These are phyloP conservation scores for Amphilophus citrinellus DNA, from an alignment of 2,113 vertebrate species.

Conservation along the genomic window DNA sequence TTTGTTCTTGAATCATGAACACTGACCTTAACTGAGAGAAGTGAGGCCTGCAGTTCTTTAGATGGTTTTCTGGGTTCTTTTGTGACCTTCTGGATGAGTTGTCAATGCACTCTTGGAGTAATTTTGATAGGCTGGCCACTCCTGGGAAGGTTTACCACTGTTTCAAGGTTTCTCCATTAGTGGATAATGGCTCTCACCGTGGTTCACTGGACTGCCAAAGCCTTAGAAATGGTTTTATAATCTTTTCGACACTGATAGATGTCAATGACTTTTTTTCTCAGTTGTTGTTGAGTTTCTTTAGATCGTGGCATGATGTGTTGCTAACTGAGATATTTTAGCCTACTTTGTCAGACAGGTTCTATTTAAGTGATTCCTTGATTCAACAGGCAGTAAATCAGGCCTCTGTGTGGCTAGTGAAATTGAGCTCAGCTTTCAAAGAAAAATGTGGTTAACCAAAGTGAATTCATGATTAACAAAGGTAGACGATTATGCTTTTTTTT, in stretches of 20 bases:
- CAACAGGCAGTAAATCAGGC: no score
- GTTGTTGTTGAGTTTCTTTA: background rate
- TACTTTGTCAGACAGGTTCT: background rate
- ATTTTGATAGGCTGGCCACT: background rate
- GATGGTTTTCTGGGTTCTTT: background rate
- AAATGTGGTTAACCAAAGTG: no score
- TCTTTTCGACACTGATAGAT: no score
- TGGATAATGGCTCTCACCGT: no score
- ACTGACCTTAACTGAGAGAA: background rate
- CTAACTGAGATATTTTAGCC: background rate
- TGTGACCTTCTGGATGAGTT: background rate
- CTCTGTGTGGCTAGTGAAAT: no score
- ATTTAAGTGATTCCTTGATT: no score
- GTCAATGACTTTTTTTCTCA: background rate
- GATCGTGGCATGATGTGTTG: background rate
- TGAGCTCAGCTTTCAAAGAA: no score
- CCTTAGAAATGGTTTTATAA: no score
- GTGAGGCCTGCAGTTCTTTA: background rate
- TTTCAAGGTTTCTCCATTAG: no score
- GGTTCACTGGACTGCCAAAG: no score
- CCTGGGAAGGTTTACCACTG: background rate
- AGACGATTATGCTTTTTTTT: background rate
- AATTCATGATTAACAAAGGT: background rate
- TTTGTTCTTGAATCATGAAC: background rate
- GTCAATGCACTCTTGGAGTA: background rate